phyloP scores from a whole-genome alignment of 2,888 invertebrate genomes.

The Tiliacea citrago region DNA sequence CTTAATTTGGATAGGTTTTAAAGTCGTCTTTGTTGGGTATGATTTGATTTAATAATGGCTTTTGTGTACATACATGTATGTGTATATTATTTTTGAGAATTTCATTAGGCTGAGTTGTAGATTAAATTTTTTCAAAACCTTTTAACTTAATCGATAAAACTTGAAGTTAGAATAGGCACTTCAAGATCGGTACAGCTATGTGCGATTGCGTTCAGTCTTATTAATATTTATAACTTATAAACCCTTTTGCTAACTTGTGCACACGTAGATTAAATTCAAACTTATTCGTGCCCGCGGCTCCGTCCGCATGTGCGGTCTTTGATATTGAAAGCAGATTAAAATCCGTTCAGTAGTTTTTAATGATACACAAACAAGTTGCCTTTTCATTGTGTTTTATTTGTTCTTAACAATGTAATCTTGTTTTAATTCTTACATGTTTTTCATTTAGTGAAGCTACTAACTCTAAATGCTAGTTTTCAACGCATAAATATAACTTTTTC shows the following conservation, averaged over 20 bases:
- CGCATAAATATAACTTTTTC: no score
- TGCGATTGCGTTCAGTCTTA: conserved; percentile 29
- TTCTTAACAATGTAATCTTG: conserved; percentile 11
- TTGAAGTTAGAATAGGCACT: conserved; percentile 31
- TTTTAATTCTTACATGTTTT: conserved; percentile 20
- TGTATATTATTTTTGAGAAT: conserved; percentile 16
- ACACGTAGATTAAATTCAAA: conserved; percentile 54
- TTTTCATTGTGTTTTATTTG: conserved; percentile 43
- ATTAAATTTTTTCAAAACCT: neutral
- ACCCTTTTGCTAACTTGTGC: conserved; percentile 42
- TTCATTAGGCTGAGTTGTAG: conserved; percentile 6
- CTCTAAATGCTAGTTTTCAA: neutral
- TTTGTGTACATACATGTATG: conserved; percentile 17
- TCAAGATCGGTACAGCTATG: conserved; percentile 16
- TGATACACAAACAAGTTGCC: conserved; percentile 50
- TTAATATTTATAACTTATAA: conserved; percentile 50
- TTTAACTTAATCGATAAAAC: conserved; percentile 22
- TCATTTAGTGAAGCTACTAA: neutral
- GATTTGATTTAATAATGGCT: conserved; percentile 61
- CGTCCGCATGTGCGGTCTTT: conserved; percentile 47
- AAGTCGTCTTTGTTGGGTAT: conserved; percentile 59
- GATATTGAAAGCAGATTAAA: conserved; percentile 61
- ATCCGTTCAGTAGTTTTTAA: conserved; percentile 62
- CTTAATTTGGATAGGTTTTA: conserved; percentile 72
- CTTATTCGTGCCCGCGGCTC: conserved; percentile 47